Conservation (phyloP, 2,113 vertebrate species). For the Vimba vimba region DNA sequence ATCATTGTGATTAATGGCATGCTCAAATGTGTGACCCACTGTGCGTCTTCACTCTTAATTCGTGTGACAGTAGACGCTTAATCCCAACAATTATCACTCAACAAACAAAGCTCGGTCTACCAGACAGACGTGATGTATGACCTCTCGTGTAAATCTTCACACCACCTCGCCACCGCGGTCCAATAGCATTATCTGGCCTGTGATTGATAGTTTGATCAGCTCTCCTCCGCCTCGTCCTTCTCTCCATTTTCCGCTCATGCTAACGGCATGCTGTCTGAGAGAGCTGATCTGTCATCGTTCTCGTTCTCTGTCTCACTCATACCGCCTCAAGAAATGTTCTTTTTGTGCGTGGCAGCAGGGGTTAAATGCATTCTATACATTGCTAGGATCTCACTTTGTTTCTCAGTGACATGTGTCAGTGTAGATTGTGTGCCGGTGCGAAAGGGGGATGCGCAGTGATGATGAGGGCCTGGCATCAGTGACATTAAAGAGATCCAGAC, state of each 20-base stretch:
- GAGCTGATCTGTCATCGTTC: conserved; percentile 11
- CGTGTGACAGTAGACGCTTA: neutral
- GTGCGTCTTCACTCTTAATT: neutral
- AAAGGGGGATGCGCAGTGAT: neutral
- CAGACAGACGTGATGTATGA: conserved; percentile 6
- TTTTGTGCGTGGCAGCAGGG: conserved; percentile 16
- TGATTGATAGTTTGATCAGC: conserved; percentile 48
- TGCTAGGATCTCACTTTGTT: neutral
- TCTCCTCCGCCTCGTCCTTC: conserved; percentile 6
- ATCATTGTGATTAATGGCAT: conserved; percentile 26
- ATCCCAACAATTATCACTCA: conserved; percentile 25
- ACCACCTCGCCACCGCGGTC: neutral
- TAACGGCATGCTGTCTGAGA: conserved; percentile 26
- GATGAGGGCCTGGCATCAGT: neutral
- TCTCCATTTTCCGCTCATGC: conserved; percentile 18
- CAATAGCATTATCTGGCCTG: neutral
- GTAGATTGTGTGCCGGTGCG: conserved; percentile 19
- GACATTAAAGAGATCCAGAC: neutral
- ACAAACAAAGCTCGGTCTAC: conserved; percentile 13
- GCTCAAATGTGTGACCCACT: conserved; percentile 16
- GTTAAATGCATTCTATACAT: conserved; percentile 26
- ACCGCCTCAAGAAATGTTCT: conserved; percentile 3
- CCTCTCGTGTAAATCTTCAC: conserved; percentile 8
- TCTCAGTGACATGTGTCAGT: neutral
- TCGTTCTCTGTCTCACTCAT: conserved; percentile 1